phyloP scores from a whole-genome alignment of 2,113 vertebrate genomes.

The Misgurnus anguillicaudatus region DNA sequence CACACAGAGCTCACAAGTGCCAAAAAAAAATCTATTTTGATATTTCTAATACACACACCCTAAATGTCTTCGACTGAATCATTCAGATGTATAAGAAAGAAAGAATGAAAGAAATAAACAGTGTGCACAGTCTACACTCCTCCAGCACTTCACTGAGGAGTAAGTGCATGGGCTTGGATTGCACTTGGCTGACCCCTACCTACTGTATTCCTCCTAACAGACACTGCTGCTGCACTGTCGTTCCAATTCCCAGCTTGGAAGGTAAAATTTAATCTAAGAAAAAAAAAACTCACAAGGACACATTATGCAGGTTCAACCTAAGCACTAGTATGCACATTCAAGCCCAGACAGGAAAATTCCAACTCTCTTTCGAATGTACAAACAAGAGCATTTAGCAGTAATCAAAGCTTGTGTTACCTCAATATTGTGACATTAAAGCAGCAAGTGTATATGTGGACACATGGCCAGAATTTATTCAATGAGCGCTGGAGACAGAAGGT shows the following conservation, averaged over 20 bases:
- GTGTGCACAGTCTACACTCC: slow-evolving; percentile 33
- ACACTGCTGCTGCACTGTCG: slow-evolving; percentile 24
- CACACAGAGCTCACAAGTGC: no score
- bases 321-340: not conserved
- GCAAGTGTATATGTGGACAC: not conserved
- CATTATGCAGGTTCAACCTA: not conserved
- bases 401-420: not conserved
- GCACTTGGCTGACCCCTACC: slow-evolving; percentile 66
- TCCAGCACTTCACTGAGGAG: slow-evolving; percentile 48
- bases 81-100: not conserved
- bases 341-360: no score
- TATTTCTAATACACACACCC: no score
- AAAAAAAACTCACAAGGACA: not conserved
- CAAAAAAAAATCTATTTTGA: no score
- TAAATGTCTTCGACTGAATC: no score
- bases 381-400: not conserved
- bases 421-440: not conserved
- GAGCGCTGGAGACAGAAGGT: not conserved
- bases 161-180: slow-evolving; percentile 50
- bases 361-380: not conserved
- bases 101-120: slow-evolving; percentile 19
- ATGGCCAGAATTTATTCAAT: not conserved
- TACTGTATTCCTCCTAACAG: slow-evolving; percentile 52
- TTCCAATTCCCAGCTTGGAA: not conserved
- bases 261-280: not conserved